phyloP scores from a whole-genome alignment of 1,140 invertebrate species.

The Lineus longissimus region DNA sequence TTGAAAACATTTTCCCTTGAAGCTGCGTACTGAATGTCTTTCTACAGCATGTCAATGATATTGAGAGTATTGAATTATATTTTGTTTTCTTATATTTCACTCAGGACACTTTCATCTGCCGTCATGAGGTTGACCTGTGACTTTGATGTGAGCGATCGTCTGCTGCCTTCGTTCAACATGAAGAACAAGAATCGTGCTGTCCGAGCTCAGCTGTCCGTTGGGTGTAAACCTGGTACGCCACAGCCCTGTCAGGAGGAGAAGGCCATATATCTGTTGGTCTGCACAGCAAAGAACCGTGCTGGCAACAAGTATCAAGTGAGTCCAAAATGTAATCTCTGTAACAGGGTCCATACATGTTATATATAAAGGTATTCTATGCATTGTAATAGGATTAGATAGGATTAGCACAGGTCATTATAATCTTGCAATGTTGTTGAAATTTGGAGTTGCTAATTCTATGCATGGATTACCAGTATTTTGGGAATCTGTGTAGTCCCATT shows the following conservation, averaged over 20 bases:
- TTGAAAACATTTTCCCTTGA: too few species aligned
- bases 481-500: too few species aligned
- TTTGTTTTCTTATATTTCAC: too few species aligned
- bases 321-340: not conserved
- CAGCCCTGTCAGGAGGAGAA: constrained; percentile 24
- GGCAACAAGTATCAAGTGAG: constrained; percentile 40
- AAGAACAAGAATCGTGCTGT: constrained; percentile 28
- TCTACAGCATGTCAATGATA: too few species aligned
- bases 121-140: constrained; percentile 42
- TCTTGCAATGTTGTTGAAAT: too few species aligned
- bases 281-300: constrained; percentile 41
- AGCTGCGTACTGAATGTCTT: too few species aligned
- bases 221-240: constrained; percentile 23
- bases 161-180: constrained; percentile 34
- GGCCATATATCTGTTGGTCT: constrained; percentile 35
- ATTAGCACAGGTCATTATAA: too few species aligned
- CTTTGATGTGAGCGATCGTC: constrained; percentile 32
- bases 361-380: not conserved
- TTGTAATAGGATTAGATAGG: too few species aligned
- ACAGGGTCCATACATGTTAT: not conserved
- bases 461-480: too few species aligned
- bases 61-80: too few species aligned
- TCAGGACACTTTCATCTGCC: not conserved
- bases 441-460: too few species aligned
- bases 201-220: constrained; percentile 36